phyloP scores from a whole-genome alignment of 2,113 vertebrate species.

The Anoura caudifer region DNA sequence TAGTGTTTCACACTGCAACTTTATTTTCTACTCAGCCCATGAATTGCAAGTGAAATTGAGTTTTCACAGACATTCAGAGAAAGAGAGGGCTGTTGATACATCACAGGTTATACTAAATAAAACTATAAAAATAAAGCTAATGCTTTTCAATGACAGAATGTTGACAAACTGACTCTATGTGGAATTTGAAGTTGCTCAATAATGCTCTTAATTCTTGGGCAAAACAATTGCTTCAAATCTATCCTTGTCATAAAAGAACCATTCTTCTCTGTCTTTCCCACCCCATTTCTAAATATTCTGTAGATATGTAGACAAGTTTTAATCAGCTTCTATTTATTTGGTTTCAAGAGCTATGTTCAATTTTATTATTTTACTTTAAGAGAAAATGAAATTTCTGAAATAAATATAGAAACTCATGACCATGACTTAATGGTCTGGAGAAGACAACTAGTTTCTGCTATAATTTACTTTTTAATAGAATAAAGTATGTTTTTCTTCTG shows the following conservation, averaged over 20 bases:
- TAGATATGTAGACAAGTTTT: not conserved
- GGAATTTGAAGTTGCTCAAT: not conserved
- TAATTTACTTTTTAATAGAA: constrained; percentile 39
- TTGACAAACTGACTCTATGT: not conserved
- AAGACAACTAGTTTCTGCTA: not conserved
- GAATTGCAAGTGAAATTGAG: not conserved
- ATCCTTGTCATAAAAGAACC: not conserved
- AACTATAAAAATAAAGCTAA: not conserved
- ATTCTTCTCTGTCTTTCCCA: not conserved
- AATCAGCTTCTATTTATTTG: not conserved
- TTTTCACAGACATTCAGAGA: not conserved
- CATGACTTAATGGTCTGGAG: not conserved
- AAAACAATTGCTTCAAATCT: not conserved
- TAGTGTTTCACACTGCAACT: not conserved
- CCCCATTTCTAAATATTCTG: not conserved
- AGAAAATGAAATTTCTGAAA: not conserved
- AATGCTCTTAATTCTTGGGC: not conserved
- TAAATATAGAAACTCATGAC: not conserved
- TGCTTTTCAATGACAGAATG: not conserved
- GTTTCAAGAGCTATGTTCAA: not conserved
- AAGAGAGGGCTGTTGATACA: not conserved
- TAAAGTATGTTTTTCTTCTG: constrained; percentile 13
- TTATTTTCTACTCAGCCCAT: not conserved
- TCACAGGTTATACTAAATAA: not conserved
- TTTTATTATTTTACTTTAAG: constrained; percentile 42